Evolutionary conservation across 2,888 invertebrate genomes (phyloP), one percentile per base, ranked within the genome.

Genomic region (Hydraecia micacea): DNA sequence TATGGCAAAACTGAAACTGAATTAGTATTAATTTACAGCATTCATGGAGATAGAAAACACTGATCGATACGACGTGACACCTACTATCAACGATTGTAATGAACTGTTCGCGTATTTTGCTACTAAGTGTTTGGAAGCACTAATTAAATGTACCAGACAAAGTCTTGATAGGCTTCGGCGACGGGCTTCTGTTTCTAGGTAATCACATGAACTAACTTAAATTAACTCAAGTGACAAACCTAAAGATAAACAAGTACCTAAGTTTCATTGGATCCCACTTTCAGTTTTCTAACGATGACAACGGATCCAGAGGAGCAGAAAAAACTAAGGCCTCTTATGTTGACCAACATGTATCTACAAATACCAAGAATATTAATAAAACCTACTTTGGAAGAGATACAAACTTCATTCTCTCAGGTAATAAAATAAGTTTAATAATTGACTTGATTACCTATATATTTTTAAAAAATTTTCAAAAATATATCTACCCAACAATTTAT

Each of bases 21-120:
- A 32, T 15, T 32, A n/a, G 32, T 42, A 25, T 55, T 25, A 39
- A 42, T 67, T 77, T 32, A 67, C 55, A 97, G 98, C 97, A 60
- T 98, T 98, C 87, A 95, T 97, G 88, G 97, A 97, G 89, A 97
- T 98, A 71, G 98, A 98, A 85, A 97, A 97, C 88, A 97, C 97
- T 8, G 96, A 97, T 69, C 92, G 95, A 60, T 97, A 97, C 87
- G 98, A 98, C 84, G 91, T 98, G 36, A 90, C 92, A 75, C 97
- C 97, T 58, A 95, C 98, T 4, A 97, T 98, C 66, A 98, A 97
- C 69, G 98, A 98, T 91, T 98, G 98, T 90, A 98, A 98, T 92
- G 98, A 99, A 91, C 95, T 99, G 71, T 98, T 98, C 92, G 98
- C 98, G 0, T 98, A 98, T 92, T 98, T 98, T 90, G 98, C 98